Conservation (phyloP, 2,797 vertebrate genomes). For the Chromobotia macracanthus region DNA sequence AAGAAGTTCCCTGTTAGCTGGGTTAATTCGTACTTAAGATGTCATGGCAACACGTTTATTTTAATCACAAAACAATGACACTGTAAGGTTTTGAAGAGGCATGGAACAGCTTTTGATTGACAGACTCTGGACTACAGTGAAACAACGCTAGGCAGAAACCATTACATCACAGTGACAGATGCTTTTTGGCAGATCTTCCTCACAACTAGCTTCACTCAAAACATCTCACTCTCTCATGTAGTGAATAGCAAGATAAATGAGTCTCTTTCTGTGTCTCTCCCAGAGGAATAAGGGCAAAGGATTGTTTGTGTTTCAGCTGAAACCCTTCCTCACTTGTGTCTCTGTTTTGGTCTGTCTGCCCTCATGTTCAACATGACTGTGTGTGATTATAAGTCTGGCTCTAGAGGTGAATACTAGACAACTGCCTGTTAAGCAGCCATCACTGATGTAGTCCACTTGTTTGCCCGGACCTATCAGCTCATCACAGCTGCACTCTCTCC, state of each 20-base stretch:
- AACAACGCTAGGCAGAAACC: constrained; percentile 59
- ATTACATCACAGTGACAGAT: constrained; percentile 76
- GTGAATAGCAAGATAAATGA: constrained; percentile 58
- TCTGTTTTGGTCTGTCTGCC: constrained; percentile 66
- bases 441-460: constrained; percentile 83
- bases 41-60: neutral
- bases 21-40: neutral
- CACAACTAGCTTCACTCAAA: neutral
- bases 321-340: constrained; percentile 79
- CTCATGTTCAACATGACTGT: constrained; percentile 81
- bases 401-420: constrained; percentile 77
- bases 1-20: too few species aligned
- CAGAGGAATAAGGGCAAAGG: constrained; percentile 74
- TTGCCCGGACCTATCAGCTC: constrained; percentile 90
- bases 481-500: constrained; percentile 92
- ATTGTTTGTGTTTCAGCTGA: constrained; percentile 76
- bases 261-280: constrained; percentile 66
- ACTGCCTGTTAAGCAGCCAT: constrained; percentile 77
- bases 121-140: neutral
- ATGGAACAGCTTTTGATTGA: neutral
- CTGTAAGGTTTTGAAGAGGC: neutral
- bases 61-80: neutral
- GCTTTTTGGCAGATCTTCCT: constrained; percentile 79
- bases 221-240: neutral
- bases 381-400: constrained; percentile 82